These are phyloP conservation scores for Microplitis mediator DNA, from an alignment of 1,140 invertebrate species.

Conservation along the genomic window DNA sequence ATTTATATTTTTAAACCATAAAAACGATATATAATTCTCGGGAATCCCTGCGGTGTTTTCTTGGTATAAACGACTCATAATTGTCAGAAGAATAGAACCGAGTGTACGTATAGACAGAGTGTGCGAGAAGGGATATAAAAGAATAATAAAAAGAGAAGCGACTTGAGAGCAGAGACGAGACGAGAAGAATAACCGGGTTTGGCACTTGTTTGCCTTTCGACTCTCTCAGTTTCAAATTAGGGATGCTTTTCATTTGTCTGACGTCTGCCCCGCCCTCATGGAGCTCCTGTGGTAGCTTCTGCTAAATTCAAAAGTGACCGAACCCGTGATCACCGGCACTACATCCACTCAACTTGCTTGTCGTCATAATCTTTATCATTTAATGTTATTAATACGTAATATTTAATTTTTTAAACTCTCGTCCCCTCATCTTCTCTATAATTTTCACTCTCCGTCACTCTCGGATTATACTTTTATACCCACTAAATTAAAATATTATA, in stretches of 20 bases:
- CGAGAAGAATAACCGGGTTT: conserved; percentile 26
- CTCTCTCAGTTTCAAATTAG: conserved; percentile 54
- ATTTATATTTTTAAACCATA: conserved; percentile 1
- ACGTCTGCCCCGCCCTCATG: conserved; percentile 50
- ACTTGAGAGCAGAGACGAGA: not conserved
- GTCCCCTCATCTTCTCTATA: no score
- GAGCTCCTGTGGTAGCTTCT: conserved; percentile 52
- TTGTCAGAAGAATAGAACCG: conserved; percentile 25
- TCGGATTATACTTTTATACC: no score
- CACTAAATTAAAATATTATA: no score
- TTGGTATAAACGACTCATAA: conserved; percentile 34
- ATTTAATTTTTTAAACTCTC: no score
- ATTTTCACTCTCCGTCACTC: no score
- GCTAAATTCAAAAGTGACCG: conserved; percentile 47
- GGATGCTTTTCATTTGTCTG: conserved; percentile 55
- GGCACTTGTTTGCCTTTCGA: conserved; percentile 47
- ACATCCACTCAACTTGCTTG: not conserved
- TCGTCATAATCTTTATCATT: not conserved
- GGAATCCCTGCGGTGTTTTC: conserved; percentile 27
- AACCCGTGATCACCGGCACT: conserved; percentile 20
- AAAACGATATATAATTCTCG: not conserved
- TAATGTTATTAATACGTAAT: not conserved
- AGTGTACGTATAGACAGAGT: conserved; percentile 5
- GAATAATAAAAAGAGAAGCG: conserved; percentile 20
- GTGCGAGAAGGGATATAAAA: not conserved